Percentiles rank a stretch among this genome's conserved stretches.
phyloP scores from a whole-genome alignment of 2,797 vertebrate genomes.

The Karalla daura region DNA sequence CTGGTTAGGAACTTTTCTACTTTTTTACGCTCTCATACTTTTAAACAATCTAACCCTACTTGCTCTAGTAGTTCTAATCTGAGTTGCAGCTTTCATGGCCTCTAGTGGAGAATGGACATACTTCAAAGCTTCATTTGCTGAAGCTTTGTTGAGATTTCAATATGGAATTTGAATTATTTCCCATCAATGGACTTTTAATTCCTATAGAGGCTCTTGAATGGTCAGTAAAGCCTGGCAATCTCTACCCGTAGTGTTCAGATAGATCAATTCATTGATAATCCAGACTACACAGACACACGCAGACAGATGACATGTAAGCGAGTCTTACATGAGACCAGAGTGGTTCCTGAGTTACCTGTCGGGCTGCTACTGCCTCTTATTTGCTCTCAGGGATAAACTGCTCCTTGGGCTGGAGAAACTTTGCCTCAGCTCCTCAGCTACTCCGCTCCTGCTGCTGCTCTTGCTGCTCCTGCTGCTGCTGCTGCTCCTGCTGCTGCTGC shows the following conservation, averaged over 20 bases:
- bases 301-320: no score
- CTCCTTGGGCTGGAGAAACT: slow-evolving; percentile 5
- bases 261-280: not conserved
- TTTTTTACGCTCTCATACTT: no score
- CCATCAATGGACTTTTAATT: not conserved
- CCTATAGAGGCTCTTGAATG: not conserved
- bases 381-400: slow-evolving; percentile 19
- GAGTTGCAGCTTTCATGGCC: not conserved
- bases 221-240: not conserved
- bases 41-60: no score
- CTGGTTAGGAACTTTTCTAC: no score
- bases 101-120: not conserved
- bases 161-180: not conserved
- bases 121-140: not conserved
- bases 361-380: slow-evolving; percentile 8
- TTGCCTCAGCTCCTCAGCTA: slow-evolving; percentile 20
- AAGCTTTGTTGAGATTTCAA: not conserved
- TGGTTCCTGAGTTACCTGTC: slow-evolving; percentile 57
- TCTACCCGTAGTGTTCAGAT: no score
- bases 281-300: not conserved
- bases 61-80: not conserved
- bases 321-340: not conserved
- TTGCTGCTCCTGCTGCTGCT: slow-evolving; percentile 4
- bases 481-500: slow-evolving; percentile 15
- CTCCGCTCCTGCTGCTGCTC: slow-evolving; percentile 2